Base-by-base conservation (phyloP, 2,797 vertebrate genomes). In the Neosilurus mollespiculum region DNA sequence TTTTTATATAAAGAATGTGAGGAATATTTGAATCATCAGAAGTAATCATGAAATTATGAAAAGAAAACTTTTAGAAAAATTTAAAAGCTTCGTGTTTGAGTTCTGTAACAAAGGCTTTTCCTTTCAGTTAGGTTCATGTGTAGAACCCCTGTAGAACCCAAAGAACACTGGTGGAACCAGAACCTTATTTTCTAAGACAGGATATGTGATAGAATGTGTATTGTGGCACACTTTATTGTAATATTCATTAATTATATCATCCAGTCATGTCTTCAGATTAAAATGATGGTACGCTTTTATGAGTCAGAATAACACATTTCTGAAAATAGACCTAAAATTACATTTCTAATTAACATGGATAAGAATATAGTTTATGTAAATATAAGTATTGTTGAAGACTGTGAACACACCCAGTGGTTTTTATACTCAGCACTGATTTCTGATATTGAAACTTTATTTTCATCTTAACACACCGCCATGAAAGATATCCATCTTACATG, bases 401-500 rank as follows among this genome's bases (percentile, higher is more conserved):
- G 71, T 56, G 73, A 77, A 77, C 6, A n/a, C 34, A 61, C 56
- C 30, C 51, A 73, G 51, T 56, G n/a, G 24, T 56, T n/a, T 18
- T 75, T 22, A 22, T 59, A 37, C 54, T 76, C 30, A 58, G 26
- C 54, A 76, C 53, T 58, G 30, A 7, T 54, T 26, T n/a, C n/a
- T 73, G 43, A 53, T 18, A n/a, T 43, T 78, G 84, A n/a, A 86
- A 82, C 87, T 56, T 77, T 43, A 14, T 59, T 77, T 77, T 77
- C 73, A 77, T 24, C 83, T 84, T 86, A 65, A 71, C 61, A 85
- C 80, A 90, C 85, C 86, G 76, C 81, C 65, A 88, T 91, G 90
- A 91, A 92, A 93, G 92, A 91, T 86, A 79, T 80, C 83, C 85
- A 56, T 89, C 64, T 65, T 30, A 12, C 26, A 69, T 93, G 90